Evolutionary conservation across 2,888 invertebrate genomes (phyloP), one percentile per base, ranked within the genome.

Genomic region (Epistrophella euchroma): DNA sequence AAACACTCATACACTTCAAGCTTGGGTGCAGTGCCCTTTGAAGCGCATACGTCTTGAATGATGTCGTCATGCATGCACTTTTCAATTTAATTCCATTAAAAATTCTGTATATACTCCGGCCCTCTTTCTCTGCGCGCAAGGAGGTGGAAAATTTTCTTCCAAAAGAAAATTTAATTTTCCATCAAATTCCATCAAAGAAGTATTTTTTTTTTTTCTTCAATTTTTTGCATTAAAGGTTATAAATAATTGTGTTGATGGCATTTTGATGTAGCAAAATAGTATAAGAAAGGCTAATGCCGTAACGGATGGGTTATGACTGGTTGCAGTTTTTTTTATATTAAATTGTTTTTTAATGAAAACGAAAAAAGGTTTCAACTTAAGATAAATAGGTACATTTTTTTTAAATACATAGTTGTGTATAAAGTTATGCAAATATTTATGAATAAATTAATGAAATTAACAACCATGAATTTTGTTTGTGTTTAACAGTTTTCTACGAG

Each of bases 11-110:
- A 37, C 15, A 22, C 22, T 19, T 17, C 32, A 40, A 60, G 47
- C 47, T 32, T 74, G 74, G 79, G 79, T 79, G 79, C 79, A 79
- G 66, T 79, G 79, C 66, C 79, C 79, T 79, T 79, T 79, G 66
- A 68, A 60, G 70, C 72, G 47, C 17, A 47, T 50, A 58, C 60
- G 45, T 60, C 47, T 32, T 45, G 32, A 37, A 19, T 55, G 58
- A 64, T 45, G 73, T 77, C 45, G 37, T 73, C 68, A 68, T 73
- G 77, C 82, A 73, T 83, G 73, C 82, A 68, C 35, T 77, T 77
- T 77, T 35, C 72, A 77, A 73, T 68, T 83, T 83, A 83, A 83
- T 83, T 55, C 68, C 62, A 73, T 83, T 73, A 73, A 66, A 68
- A 37, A 47, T 35, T 68, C 47, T 47, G 13, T 11, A 28, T 22